Base-by-base conservation (phyloP, 2,888 invertebrate species). In the Vannuccia rotundouncinata region DNA sequence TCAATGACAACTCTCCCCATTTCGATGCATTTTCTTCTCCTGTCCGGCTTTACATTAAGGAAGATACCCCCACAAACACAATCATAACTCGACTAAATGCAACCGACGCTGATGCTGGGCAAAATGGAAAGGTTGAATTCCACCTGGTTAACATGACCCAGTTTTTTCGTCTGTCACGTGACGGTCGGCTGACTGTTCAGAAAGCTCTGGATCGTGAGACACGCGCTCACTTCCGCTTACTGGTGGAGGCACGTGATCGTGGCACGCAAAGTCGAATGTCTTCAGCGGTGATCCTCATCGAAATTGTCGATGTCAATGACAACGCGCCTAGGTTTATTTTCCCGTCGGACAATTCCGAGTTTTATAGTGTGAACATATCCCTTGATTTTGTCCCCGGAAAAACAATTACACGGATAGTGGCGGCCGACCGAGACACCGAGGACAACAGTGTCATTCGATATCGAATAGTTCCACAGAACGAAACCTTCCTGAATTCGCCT, bases 71-170 rank as follows among this genome's bases (percentile, higher is more conserved):
- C 2, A 27, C 25, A 5, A 66, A 66, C 25, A 66, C 66, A 2
- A 22, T 66, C 2, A 66, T 66, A 5, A 22, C 66, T 5, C 10
- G 25, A 27, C 66, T 66, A 2, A 66, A 66, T 66, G 66, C 66
- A 17, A 66, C 17, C 25, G 66, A 66, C 25, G 66, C 66, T 2
- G 66, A 66, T 27, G 66, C 66, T 2, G 66, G 66, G 5, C 66
- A 13, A 13, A 66, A 66, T 22, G 66, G 66, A 5, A 5, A 66
- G 25, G 22, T 66, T n/a, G 66, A 13, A 5, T 66, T 66, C 25
- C 66, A 66, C 22, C 66, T 66, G 10, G 66, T 66, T 27, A 66
- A 66, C 66, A 66, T 66, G 66, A 66, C 66, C 66, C 66, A 66
- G 17, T 66, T 66, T 27, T 66, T 66, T 22, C 66, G 66, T 66